Conservation (phyloP, 2,888 invertebrate species). For the Apoderus coryli region DNA sequence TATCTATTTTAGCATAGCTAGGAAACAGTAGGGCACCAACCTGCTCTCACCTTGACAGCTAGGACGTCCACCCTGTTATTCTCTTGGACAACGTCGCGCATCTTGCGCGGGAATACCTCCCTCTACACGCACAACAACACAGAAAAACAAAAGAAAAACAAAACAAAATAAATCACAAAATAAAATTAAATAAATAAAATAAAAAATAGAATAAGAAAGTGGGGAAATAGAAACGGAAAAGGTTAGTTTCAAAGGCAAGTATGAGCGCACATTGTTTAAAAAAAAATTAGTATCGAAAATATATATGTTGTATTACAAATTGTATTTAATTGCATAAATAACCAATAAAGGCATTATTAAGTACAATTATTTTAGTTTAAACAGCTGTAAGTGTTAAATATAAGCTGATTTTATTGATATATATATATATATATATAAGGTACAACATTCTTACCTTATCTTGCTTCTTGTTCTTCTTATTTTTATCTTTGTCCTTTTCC, state of each 20-base stretch:
- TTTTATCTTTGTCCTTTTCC: constrained; percentile 22
- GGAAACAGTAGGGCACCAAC: too few relatives aligned
- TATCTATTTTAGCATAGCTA: too few relatives aligned
- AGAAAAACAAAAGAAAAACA: constrained; percentile 28
- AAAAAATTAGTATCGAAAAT: too few relatives aligned
- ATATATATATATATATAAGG: not conserved
- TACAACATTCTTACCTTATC: constrained; percentile 35
- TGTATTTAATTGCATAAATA: too few relatives aligned
- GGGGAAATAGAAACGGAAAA: not conserved
- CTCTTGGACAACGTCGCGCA: constrained; percentile 58
- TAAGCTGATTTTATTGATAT: constrained; percentile 2
- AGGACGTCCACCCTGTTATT: constrained; percentile 27
- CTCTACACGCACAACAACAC: constrained; percentile 37
- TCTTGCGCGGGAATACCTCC: constrained; percentile 70
- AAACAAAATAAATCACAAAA: constrained; percentile 37
- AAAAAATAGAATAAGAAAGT: too few relatives aligned
- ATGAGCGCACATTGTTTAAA: too few relatives aligned
- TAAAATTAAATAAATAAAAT: constrained; percentile 31
- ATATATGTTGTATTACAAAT: too few relatives aligned
- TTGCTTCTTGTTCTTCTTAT: constrained; percentile 33
- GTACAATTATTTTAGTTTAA: too few relatives aligned
- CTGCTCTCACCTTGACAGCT: constrained; percentile 28
- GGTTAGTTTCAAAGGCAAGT: too few relatives aligned
- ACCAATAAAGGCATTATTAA: too few relatives aligned
- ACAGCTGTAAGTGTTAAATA: too few relatives aligned